phyloP scores from a whole-genome alignment of 2,888 invertebrate genomes.

The Stictocephala bisonia region DNA sequence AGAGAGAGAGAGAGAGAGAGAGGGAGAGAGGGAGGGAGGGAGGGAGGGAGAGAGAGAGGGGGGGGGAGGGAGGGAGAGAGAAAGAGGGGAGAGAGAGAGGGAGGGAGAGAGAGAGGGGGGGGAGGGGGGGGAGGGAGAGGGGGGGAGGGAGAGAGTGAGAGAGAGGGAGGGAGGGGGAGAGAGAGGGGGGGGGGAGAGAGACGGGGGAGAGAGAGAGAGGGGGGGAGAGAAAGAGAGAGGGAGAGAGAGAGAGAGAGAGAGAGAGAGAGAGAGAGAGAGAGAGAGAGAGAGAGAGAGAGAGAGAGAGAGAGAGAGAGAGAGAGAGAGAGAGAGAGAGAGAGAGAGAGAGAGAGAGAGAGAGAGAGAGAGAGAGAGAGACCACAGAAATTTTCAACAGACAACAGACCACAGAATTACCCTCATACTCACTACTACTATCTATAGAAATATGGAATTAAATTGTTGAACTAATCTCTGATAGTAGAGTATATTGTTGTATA shows the following conservation, averaged over 20 bases:
- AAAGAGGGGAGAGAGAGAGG: background rate
- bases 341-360: constrained; percentile 8
- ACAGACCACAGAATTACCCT: background rate
- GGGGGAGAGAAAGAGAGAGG: constrained; percentile 14
- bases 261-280: constrained; percentile 36
- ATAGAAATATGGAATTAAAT: too few species aligned
- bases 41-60: background rate
- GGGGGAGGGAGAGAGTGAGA: background rate
- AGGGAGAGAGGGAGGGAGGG: background rate
- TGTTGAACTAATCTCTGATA: too few species aligned
- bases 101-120: background rate
- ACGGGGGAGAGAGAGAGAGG: too few species aligned
- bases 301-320: constrained; percentile 6
- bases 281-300: constrained; percentile 45
- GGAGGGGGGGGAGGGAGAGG: background rate
- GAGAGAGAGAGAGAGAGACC: background rate
- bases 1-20: background rate
- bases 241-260: constrained; percentile 18
- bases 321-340: background rate
- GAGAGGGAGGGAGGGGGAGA: too few species aligned
- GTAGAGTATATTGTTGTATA: too few species aligned
- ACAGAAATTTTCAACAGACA: too few species aligned
- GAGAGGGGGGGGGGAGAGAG: background rate
- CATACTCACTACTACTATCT: background rate
- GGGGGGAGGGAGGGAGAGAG: background rate